phyloP scores from a whole-genome alignment of 2,888 invertebrate species.

The Piscicola geometra region DNA sequence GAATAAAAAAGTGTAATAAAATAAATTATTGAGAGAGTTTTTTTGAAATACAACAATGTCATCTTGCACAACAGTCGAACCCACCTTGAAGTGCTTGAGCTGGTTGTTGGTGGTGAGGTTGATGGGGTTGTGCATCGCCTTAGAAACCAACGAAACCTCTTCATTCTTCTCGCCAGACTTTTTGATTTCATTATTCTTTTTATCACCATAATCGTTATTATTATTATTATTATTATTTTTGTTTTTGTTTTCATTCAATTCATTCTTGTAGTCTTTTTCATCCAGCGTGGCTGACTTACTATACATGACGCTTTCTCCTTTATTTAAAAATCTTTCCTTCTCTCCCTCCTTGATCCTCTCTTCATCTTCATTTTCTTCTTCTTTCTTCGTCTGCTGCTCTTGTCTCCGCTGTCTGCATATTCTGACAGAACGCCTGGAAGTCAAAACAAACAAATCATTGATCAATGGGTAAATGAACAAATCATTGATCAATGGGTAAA shows the following conservation, averaged over 20 bases:
- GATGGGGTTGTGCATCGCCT: neutral
- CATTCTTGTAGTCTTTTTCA: neutral
- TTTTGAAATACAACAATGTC: neutral
- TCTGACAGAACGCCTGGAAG: slow-evolving; percentile 2
- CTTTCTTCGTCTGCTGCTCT: neutral
- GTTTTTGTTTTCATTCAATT: neutral
- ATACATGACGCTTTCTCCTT: neutral
- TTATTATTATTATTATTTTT: neutral
- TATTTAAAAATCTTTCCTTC: neutral
- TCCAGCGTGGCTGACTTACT: neutral
- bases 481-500: too few relatives aligned
- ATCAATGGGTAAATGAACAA: too few relatives aligned
- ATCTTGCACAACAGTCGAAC: neutral
- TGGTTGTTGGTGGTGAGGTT: slow-evolving; percentile 1
- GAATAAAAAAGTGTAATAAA: too few relatives aligned
- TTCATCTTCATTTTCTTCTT: neutral
- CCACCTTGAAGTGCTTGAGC: neutral
- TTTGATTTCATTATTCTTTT: neutral
- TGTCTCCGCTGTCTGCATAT: slow-evolving; percentile 3
- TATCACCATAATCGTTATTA: neutral
- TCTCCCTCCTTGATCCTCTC: too few relatives aligned
- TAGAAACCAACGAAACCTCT: neutral
- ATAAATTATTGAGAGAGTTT: neutral
- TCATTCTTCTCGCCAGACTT: neutral
- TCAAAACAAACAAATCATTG: too few relatives aligned